Conservation (phyloP, 2,797 vertebrate species). For the Nyctalus aviator region DNA sequence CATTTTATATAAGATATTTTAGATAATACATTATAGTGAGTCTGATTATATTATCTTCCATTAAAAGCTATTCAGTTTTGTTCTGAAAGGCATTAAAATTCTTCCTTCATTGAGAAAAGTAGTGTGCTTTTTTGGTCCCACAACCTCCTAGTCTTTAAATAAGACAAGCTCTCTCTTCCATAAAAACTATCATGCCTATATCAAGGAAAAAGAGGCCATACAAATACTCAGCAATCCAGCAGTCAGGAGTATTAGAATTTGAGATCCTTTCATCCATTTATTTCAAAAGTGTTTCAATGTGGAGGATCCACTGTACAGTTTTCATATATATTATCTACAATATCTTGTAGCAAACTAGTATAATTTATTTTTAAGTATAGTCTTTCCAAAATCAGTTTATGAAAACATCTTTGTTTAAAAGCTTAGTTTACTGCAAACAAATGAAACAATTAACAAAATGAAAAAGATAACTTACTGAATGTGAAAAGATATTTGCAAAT, state of each 20-base stretch:
- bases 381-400: conserved; percentile 27
- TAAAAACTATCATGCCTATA: background rate
- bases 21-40: background rate
- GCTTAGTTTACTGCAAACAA: background rate
- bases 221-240: background rate
- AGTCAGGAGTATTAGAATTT: background rate
- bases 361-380: background rate
- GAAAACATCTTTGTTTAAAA: conserved; percentile 29
- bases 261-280: background rate
- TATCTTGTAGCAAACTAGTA: background rate
- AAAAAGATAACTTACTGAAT: background rate
- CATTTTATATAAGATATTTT: background rate
- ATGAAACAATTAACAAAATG: background rate
- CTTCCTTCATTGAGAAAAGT: conserved; percentile 4
- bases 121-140: background rate
- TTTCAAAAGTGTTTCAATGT: background rate
- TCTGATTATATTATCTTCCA: background rate
- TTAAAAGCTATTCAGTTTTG: background rate
- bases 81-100: background rate
- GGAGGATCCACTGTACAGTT: background rate
- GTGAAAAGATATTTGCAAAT: background rate
- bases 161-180: background rate
- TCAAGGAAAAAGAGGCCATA: background rate
- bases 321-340: background rate
- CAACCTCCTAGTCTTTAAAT: background rate